Conservation (phyloP, 35 echinoderm and acorn worm genomes). For the Amphiura filiformis region DNA sequence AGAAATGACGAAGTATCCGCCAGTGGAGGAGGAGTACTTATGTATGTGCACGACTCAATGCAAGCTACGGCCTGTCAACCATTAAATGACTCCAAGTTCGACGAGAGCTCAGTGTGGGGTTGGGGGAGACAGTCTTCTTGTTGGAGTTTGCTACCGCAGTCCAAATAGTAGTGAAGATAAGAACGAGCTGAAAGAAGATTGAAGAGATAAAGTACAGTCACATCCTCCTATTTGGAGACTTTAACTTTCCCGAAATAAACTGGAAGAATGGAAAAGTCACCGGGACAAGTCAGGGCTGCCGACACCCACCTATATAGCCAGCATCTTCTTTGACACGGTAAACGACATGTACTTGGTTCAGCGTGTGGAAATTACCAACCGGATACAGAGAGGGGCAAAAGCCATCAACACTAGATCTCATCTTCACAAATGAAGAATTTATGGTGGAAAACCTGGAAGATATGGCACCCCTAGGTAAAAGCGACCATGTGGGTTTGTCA, state of each 20-base stretch:
- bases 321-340: background rate
- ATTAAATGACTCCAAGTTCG: background rate
- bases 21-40: background rate
- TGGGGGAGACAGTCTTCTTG: slow-evolving; percentile 3
- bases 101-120: slow-evolving; percentile 1
- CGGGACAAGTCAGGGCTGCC: background rate
- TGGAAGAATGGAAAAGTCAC: too few species aligned
- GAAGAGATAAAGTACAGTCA: background rate
- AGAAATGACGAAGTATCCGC: background rate
- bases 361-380: background rate
- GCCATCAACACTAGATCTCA: background rate
- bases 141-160: background rate
- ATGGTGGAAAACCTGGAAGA: background rate
- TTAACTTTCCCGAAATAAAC: background rate
- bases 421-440: background rate
- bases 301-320: background rate
- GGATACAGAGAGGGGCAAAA: background rate
- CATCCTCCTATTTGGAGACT: background rate
- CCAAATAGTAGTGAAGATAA: background rate
- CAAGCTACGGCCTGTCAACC: background rate
- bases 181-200: background rate
- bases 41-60: background rate
- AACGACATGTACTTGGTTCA: slow-evolving; percentile 7
- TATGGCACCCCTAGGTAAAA: background rate
- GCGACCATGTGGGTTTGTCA: background rate